Evolutionary conservation across 1,140 invertebrate species (phyloP).

Genomic region (Aethina tumida): DNA sequence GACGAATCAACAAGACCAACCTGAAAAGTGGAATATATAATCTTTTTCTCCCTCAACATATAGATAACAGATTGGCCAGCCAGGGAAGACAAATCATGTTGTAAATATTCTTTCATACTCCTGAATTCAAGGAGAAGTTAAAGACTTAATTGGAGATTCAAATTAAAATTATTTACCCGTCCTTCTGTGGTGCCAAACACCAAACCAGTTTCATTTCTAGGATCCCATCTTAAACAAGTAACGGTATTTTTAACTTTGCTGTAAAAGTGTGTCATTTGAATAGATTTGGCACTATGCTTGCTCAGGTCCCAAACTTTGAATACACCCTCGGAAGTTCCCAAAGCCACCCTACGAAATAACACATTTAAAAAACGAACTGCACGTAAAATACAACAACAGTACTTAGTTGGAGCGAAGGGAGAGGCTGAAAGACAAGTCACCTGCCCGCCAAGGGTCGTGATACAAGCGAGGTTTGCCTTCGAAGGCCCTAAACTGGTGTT

Average conservation of each 20-base stretch:
- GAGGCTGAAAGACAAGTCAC: slow-evolving; percentile 54
- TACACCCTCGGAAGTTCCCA: slow-evolving; percentile 59
- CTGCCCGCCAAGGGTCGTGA: slow-evolving; percentile 55
- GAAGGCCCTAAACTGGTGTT: slow-evolving; percentile 42
- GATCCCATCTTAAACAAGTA: slow-evolving; percentile 65
- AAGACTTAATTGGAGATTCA: no score
- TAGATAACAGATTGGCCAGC: no score
- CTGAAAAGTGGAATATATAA: slow-evolving; percentile 32
- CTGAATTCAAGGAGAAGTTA: no score
- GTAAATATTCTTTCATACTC: no score
- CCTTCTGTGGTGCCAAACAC: slow-evolving; percentile 71
- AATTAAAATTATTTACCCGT: slow-evolving; percentile 46
- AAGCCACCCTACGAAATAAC: slow-evolving; percentile 45
- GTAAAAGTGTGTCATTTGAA: slow-evolving; percentile 47
- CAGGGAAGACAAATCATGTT: no score
- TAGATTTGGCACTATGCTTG: slow-evolving; percentile 35
- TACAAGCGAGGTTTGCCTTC: slow-evolving; percentile 35
- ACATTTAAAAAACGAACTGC: slow-evolving; percentile 7
- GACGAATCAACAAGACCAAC: slow-evolving; percentile 45
- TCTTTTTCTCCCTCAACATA: no score
- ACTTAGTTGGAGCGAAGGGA: slow-evolving; percentile 58
- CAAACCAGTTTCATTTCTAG: slow-evolving; percentile 56
- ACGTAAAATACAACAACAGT: slow-evolving; percentile 14
- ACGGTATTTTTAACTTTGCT: slow-evolving; percentile 66
- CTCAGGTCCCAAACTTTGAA: slow-evolving; percentile 62